phyloP scores from a whole-genome alignment of 1,140 invertebrate genomes.

The Melanaphis sacchari region DNA sequence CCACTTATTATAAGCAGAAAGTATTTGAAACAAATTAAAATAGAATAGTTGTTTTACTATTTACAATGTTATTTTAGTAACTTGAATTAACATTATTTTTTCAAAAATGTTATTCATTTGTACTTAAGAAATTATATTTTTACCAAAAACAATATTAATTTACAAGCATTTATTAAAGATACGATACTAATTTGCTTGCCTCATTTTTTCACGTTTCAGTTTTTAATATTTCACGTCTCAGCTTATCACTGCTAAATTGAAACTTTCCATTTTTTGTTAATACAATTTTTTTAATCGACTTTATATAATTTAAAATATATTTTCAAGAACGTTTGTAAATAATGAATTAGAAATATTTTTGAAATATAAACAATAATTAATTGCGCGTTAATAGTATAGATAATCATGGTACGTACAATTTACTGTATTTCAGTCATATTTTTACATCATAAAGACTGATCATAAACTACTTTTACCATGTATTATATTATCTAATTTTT shows the following conservation, averaged over 20 bases:
- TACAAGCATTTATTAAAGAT: background rate
- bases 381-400: background rate
- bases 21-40: background rate
- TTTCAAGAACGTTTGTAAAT: background rate
- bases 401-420: background rate
- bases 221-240: too few species aligned
- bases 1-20: background rate
- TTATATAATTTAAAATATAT: background rate
- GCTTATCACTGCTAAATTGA: too few species aligned
- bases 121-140: background rate
- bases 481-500: background rate
- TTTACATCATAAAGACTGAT: background rate
- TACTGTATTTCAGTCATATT: background rate
- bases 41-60: too few species aligned
- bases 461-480: background rate
- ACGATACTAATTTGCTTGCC: too few species aligned
- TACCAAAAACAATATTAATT: background rate
- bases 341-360: background rate
- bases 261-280: too few species aligned
- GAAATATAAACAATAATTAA: background rate
- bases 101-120: background rate
- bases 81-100: background rate
- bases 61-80: too few species aligned
- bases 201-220: too few species aligned
- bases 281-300: background rate